Base-by-base conservation (phyloP, 2,797 vertebrate genomes). In the Paguma larvata region DNA sequence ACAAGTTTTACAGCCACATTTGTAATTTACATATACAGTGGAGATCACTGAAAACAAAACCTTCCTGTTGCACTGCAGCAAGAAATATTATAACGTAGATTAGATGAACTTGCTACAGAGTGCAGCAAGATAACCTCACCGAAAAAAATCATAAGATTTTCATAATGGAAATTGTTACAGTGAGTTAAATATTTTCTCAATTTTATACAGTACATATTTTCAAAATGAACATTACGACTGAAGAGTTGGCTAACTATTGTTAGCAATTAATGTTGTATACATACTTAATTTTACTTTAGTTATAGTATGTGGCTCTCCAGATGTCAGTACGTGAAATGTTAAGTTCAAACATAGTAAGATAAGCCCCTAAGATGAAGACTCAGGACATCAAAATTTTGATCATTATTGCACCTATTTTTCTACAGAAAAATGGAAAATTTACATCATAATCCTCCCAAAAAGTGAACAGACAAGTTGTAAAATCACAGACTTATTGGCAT, bases 261-360 rank as follows among this genome's bases (percentile, higher is more conserved):
- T 98, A 98, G 98, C 98, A 97, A 97, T 98, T 97, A 93, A 97
- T 98, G 89, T 97, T 97, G 98, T 97, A 97, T 97, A 98, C 97
- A 98, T 97, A 98, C 97, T 98, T 98, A 98, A 83, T 96, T 97
- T 98, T 98, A 98, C 91, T 98, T 97, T 97, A 98, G 92, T 97
- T 98, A 98, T 94, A 97, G 98, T 98, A 97, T 0, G 98, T 98
- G 98, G 98, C 98, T 98, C 97, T 98, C 97, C 97, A 97, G 98
- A 96, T 98, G 97, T 98, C 98, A 98, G 98, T 98, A 98, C 96
- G 98, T 98, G 98, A 98, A 98, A 98, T 98, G 98, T 97, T 98
- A 85, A 95, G 96, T 98, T 98, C 96, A 98, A 97, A 97, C 92
- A 98, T 97, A 97, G 98, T 72, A 93, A 97, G 95, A 97, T 96